A percentile compares a stretch with the other conserved stretches of the same genome.
phyloP scores from a whole-genome alignment of 2,113 vertebrate genomes.

The Puffinus mauretanicus region DNA sequence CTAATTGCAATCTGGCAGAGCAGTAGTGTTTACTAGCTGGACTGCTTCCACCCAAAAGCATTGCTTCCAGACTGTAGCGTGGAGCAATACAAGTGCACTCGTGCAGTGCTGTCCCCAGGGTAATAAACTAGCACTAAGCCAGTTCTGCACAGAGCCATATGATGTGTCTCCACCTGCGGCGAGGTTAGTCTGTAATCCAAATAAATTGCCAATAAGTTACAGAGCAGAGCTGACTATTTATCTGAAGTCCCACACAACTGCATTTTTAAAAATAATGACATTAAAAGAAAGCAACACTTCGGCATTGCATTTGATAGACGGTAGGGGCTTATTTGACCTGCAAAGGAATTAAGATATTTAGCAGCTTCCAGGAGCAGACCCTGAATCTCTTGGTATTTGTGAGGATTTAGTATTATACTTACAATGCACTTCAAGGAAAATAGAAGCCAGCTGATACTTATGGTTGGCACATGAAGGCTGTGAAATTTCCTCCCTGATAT shows the following conservation, averaged over 20 bases:
- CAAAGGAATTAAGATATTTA: not conserved
- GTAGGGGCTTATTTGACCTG: not conserved
- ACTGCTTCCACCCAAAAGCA: not conserved
- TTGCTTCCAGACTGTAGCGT: not conserved
- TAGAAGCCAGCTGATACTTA: not conserved
- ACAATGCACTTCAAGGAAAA: not conserved
- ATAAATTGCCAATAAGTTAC: slow-evolving; percentile 9
- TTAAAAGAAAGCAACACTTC: not conserved
- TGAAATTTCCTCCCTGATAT: not conserved
- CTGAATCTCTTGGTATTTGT: not conserved
- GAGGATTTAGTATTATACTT: slow-evolving; percentile 28
- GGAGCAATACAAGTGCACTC: not conserved
- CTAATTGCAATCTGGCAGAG: not conserved
- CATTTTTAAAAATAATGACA: not conserved
- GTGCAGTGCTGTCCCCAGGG: not conserved
- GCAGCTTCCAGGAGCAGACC: not conserved
- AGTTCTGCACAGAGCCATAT: not conserved
- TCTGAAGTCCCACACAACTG: not conserved
- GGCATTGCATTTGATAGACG: not conserved
- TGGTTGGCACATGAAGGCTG: not conserved
- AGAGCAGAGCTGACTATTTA: not conserved
- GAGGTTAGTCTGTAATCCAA: not conserved
- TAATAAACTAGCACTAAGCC: not conserved
- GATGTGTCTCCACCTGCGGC: not conserved
- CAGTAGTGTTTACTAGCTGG: not conserved